Evolutionary conservation across 2,888 invertebrate genomes (phyloP), one percentile per base, ranked within the genome.

Genomic region (Erannis defoliaria): DNA sequence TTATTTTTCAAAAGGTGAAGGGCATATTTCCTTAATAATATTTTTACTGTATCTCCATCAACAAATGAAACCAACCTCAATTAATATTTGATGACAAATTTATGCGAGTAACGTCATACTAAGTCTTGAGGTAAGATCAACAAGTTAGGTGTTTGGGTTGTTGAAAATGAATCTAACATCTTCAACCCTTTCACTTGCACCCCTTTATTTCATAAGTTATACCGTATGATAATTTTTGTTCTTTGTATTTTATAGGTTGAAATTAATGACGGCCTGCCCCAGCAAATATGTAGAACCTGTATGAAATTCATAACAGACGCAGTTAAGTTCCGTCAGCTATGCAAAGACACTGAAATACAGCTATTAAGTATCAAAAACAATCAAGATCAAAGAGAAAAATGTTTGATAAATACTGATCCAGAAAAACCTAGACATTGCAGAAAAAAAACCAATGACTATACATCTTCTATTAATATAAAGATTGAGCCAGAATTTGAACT

Each of bases 261-360:
- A 26, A 16, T 62, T 0, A 68, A 80, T 6, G 85, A 86, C 66
- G 77, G 78, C 0, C 49, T 84, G 0, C 84, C 86, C 0, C 85
- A 85, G 64, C 76, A 79, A 2, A 80, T 86, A 55, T 86, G 86
- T 35, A 59, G 48, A 0, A 21, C 56, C 0, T 86, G 86, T 35
- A 31, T 77, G 0, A 62, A 23, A 4, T 43, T 45, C 0, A 51
- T 81, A 0, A 81, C 81, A 14, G 62, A 71, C 1, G 58, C 64
- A 0, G 10, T 85, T 0, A 74, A 76, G 45, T 89, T 88, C 51
- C 72, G 84, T 26, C 77, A 75, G 23, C 74, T 68, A 60, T 84
- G 86, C 56, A 76, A 73, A 56, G 61, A 72, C 0, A 54, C 69
- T 0, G 82, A 88, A 68, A 54, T 14, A 0, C 26, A 73, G 31